phyloP scores from a whole-genome alignment of 2,888 invertebrate species.

The Stegana nigrithorax region DNA sequence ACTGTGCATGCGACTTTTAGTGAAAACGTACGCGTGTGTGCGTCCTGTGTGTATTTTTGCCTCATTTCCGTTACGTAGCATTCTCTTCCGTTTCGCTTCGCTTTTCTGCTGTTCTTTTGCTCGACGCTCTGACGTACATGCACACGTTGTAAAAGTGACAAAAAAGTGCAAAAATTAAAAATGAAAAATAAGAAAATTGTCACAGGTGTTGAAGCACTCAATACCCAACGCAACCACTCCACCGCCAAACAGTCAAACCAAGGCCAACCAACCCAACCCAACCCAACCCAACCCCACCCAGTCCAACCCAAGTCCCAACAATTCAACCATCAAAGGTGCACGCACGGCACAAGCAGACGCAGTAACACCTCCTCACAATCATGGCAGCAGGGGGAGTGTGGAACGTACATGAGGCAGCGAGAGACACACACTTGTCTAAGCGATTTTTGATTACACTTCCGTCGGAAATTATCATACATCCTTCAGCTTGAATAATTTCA shows the following conservation, averaged over 20 bases:
- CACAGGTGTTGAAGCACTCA: constrained; percentile 25
- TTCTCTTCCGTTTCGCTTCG: too few relatives aligned
- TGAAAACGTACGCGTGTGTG: too few relatives aligned
- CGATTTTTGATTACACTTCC: constrained; percentile 70
- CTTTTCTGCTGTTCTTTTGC: too few relatives aligned
- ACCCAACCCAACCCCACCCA: neutral
- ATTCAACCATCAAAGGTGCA: too few relatives aligned
- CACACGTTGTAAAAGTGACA: neutral
- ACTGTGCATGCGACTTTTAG: too few relatives aligned
- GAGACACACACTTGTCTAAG: constrained; percentile 61
- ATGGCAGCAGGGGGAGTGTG: too few relatives aligned
- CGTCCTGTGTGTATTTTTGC: neutral
- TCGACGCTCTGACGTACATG: too few relatives aligned
- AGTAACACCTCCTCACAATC: neutral
- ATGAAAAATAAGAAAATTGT: constrained; percentile 10
- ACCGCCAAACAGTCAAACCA: too few relatives aligned
- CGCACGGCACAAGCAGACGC: neutral
- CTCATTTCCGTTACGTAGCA: constrained; percentile 23
- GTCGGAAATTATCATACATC: constrained; percentile 70
- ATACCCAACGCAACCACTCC: neutral
- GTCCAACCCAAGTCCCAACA: too few relatives aligned
- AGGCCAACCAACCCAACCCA: neutral
- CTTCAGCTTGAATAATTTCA: constrained; percentile 69
- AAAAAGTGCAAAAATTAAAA: constrained; percentile 12
- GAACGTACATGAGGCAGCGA: neutral